Evolutionary conservation across 2,797 vertebrate genomes (phyloP).

Genomic region (Pteropus rufus): DNA sequence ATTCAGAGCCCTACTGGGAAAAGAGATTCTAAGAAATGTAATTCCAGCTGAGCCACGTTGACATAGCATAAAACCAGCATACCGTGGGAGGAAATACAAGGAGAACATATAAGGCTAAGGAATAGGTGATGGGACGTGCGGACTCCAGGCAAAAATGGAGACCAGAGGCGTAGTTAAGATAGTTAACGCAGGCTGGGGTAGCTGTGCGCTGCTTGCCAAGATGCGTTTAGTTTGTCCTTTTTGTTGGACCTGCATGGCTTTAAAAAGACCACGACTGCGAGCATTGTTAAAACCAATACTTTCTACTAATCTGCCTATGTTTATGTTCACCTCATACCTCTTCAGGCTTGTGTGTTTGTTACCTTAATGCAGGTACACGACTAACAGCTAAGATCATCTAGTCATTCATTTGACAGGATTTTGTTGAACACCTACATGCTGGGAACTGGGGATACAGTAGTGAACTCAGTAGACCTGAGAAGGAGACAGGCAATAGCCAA

Average conservation of each 20-base stretch:
- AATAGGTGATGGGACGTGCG: background rate
- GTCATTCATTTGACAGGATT: background rate
- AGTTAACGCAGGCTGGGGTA: background rate
- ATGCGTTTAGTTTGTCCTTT: background rate
- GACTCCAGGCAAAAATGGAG: background rate
- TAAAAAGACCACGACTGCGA: background rate
- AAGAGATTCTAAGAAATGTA: background rate
- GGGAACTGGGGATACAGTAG: background rate
- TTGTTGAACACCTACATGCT: fast-evolving
- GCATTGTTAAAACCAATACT: background rate
- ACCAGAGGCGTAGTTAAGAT: background rate
- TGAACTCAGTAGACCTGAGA: background rate
- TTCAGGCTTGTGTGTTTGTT: background rate
- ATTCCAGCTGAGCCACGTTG: background rate
- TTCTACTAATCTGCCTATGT: background rate
- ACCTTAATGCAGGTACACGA: background rate
- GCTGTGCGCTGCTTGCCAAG: background rate
- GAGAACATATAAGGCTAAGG: background rate
- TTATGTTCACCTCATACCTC: background rate
- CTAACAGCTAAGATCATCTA: too few relatives aligned
- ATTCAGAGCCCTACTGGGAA: background rate
- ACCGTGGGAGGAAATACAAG: background rate
- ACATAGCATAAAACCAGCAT: too few relatives aligned
- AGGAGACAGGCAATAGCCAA: background rate
- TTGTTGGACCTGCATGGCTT: background rate